Base-by-base conservation (phyloP, 2,113 vertebrate genomes). In the Xenopus laevis region DNA sequence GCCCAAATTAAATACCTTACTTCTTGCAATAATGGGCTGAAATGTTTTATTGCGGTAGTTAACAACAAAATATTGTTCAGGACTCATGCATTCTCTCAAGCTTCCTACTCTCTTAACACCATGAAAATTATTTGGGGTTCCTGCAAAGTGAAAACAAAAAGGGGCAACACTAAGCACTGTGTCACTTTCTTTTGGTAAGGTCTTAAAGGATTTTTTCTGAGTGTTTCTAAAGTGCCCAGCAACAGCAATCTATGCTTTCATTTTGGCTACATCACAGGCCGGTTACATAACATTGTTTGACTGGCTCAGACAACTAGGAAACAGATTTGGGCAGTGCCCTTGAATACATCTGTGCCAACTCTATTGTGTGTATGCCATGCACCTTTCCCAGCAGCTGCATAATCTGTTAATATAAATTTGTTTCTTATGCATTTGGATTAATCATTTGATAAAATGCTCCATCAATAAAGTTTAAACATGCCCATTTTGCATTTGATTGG, bases 251-350 rank as follows among this genome's bases (percentile, higher is more conserved):
- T 65, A 27, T 60, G 63, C 50, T 2, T 40, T 60, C 33, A 52
- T 67, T 76, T 69, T 69, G 61, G 66, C 12, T 57, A 44, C 47
- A 64, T 77, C 47, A 57, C 67, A 46, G 45, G 33, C 23, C 16
- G 7, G 46, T 77, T 77, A 63, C 66, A 63, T 77, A 70, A 64
- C 20, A 9, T 47, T 55, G 47, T 64, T 64, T 77, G 40, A 21
- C 66, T 63, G 13, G 45, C 53, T 63, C 16, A 55, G 23, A 27
- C 61, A 62, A 53, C 50, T n/a, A 23, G 27, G 73, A 68, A 53
- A 40, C 73, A 63, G 66, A 76, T 12, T 46, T 76, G 67, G 47
- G 47, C 74, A 63, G 66, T 47, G 11, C 67, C 30, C 46, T 11
- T 21, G 18, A 53, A 18, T 44, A 27, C 46, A 53, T 52, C 20